These are phyloP conservation scores for Echinometra lucunter DNA, from an alignment of 53 echinoderm and acorn worm genomes.

Conservation along the genomic window DNA sequence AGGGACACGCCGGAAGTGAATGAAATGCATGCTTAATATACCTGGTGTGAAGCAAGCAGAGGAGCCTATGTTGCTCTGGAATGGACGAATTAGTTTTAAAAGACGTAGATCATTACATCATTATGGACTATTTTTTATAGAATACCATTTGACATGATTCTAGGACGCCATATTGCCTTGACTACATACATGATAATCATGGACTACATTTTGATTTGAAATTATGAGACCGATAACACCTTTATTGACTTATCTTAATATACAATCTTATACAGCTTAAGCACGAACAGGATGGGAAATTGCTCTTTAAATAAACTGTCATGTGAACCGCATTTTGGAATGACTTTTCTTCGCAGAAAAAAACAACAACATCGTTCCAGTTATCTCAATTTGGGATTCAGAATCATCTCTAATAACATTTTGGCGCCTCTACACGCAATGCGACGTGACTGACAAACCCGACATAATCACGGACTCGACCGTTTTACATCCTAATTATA, in stretches of 20 bases:
- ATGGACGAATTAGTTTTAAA: background rate
- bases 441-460: background rate
- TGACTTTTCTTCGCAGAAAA: background rate
- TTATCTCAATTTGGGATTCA: slow-evolving; percentile 1
- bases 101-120: background rate
- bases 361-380: slow-evolving; percentile 17
- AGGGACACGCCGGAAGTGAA: no score
- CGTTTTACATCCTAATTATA: background rate
- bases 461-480: background rate
- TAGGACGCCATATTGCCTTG: background rate
- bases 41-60: no score
- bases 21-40: no score
- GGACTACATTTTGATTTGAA: background rate
- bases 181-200: no score
- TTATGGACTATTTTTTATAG: background rate
- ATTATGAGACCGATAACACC: background rate
- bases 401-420: slow-evolving; percentile 1
- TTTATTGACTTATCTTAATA: no score
- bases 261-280: background rate
- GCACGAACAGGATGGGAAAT: background rate
- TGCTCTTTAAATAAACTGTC: background rate
- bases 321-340: background rate
- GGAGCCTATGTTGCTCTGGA: no score
- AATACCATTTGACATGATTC: background rate
- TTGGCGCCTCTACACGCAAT: background rate